Evolutionary conservation across 2,888 invertebrate genomes (phyloP), one percentile per base, ranked within the genome.

Genomic region (Drosophila sordidula): DNA sequence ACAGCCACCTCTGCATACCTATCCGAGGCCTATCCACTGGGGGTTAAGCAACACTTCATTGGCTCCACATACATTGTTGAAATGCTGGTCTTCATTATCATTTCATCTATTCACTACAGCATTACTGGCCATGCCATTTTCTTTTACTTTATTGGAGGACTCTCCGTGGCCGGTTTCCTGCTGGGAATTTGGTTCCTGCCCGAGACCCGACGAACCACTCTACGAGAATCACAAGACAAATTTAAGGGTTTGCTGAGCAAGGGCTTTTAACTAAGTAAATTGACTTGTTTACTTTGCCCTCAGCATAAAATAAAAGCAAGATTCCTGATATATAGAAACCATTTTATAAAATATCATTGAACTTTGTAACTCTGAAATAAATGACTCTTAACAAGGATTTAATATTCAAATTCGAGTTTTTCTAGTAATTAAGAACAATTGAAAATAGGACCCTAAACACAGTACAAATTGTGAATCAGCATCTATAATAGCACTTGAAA

Each of bases 21-120:
- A 0, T 68, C 82, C 1, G 91, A 91, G 54, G 90, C 89, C 2
- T 91, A 84, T 66, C 91, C 91, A 0, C 52, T 90, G 22, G 75
- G 77, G 0, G 78, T 90, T 0, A 91, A 91, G 51, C 86, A 88
- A 2, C 91, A 73, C 44, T 91, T 79, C 12, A 89, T 90, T 42
- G 63, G 59, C 2, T 45, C 63, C 6, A 86, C 82, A 2, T 85
- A 70, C 32, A 65, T 87, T 41, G 54, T 39, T 11, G 86, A 87
- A 59, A 65, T 87, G 70, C 29, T 89, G 3, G 65, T 88, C 9
- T 81, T 73, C 18, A 72, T 91, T 5, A 75, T 84, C 5, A 73
- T 70, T n/a, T 5, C 8, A 16, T 25, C 39, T 6, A 18, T 6
- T 1, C 0, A 14, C 1, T 47, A 4, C 3, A 59, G 44, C 6